phyloP scores from a whole-genome alignment of 2,888 invertebrate genomes.

The Onchidella celtica region DNA sequence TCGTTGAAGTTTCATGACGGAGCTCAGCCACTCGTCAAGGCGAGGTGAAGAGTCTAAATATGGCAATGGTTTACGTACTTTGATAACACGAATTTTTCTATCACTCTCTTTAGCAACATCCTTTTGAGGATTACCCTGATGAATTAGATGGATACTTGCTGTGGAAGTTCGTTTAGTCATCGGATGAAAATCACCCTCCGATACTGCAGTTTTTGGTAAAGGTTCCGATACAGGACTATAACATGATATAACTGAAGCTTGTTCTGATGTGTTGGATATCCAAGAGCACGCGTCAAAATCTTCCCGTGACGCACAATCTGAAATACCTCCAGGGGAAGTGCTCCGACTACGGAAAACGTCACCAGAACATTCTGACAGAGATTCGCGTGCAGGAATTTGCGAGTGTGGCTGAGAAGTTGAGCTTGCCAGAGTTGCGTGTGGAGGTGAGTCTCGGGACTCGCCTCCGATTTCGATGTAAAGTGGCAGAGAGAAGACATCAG shows the following conservation, averaged over 20 bases:
- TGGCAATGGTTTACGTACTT: background rate
- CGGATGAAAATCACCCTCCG: background rate
- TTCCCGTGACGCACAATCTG: background rate
- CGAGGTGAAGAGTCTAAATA: background rate
- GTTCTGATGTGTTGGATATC: background rate
- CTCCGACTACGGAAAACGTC: background rate
- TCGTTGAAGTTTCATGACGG: constrained; percentile 27
- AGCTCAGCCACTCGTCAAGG: constrained; percentile 35
- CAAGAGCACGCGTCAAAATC: background rate
- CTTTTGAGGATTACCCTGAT: no score
- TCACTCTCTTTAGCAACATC: background rate
- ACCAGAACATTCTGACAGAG: background rate
- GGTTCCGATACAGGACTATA: background rate
- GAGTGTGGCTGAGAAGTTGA: background rate
- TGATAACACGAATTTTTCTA: constrained; percentile 31
- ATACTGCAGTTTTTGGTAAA: no score
- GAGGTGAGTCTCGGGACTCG: no score
- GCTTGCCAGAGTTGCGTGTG: background rate
- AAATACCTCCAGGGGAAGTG: background rate
- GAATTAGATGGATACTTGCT: constrained; percentile 10
- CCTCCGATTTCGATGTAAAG: background rate
- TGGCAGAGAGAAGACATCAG: background rate
- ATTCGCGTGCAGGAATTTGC: background rate
- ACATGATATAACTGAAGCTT: background rate
- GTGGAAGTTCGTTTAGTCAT: constrained; percentile 3